Evolutionary conservation across 2,888 invertebrate species (phyloP).

Genomic region (Celastrina argiolus): DNA sequence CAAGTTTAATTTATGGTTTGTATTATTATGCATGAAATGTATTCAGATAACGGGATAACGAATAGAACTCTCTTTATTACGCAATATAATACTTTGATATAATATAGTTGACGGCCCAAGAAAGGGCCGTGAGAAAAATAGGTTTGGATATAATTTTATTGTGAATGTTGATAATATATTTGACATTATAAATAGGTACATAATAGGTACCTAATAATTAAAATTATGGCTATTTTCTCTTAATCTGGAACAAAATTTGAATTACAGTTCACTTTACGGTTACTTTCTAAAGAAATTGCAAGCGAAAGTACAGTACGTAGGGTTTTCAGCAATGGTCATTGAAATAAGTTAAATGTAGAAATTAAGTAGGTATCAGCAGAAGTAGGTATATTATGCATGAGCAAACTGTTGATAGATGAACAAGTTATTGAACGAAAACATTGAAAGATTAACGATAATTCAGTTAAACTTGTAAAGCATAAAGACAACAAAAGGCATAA

Average conservation of each 20-base stretch:
- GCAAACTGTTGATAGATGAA: too few species aligned
- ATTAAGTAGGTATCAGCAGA: too few species aligned
- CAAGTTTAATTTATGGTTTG: slow-evolving; percentile 19
- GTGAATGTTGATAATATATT: neutral
- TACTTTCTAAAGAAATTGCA: slow-evolving; percentile 3
- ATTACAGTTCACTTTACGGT: neutral
- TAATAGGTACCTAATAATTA: too few species aligned
- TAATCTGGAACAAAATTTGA: slow-evolving; percentile 7
- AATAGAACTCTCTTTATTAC: slow-evolving; percentile 44
- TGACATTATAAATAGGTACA: too few species aligned
- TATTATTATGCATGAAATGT: slow-evolving; percentile 34
- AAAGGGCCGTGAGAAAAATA: slow-evolving; percentile 29
- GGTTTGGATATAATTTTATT: neutral
- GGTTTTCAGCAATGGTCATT: neutral
- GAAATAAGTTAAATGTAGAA: neutral
- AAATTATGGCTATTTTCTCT: neutral
- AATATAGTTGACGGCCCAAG: slow-evolving; percentile 24
- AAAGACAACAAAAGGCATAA: too few species aligned
- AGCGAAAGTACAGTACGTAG: neutral
- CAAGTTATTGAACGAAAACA: too few species aligned
- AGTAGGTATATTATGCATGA: too few species aligned
- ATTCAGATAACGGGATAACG: slow-evolving; percentile 43
- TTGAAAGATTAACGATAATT: too few species aligned
- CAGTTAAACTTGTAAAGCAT: too few species aligned
- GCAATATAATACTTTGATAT: slow-evolving; percentile 40